These are phyloP conservation scores for Nemotelus nigrinus DNA, from an alignment of 2,888 invertebrate genomes.

Conservation along the genomic window DNA sequence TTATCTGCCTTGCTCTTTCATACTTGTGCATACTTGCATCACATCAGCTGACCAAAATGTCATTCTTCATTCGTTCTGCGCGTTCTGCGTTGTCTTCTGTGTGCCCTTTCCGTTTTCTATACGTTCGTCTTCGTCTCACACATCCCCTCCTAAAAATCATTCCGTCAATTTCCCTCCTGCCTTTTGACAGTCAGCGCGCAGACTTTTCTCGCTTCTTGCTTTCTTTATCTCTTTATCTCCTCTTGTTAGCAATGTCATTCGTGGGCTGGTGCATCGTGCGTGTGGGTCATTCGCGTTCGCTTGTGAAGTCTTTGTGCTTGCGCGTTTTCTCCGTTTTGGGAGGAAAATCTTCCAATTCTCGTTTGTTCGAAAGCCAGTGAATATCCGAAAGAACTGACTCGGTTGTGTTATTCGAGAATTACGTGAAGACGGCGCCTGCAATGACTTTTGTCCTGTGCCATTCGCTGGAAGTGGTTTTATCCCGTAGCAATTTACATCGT, in stretches of 20 bases:
- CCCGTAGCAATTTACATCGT: not conserved
- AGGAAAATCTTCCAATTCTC: not conserved
- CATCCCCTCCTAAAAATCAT: not conserved
- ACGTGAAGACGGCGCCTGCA: conserved; percentile 11
- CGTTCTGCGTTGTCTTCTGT: not conserved
- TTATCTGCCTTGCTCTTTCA: not conserved
- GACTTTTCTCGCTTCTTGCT: not conserved
- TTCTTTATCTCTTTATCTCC: no score
- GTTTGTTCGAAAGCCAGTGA: not conserved
- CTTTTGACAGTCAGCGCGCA: conserved; percentile 6
- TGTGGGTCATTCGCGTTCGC: conserved; percentile 11
- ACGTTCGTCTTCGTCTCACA: not conserved
- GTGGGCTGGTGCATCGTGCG: conserved; percentile 21
- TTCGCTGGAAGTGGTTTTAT: conserved; percentile 11
- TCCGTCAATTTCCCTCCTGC: not conserved
- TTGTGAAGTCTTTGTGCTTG: not conserved
- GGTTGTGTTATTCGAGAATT: not conserved
- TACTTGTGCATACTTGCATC: conserved; percentile 7
- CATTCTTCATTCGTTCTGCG: conserved; percentile 11
- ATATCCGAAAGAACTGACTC: not conserved
- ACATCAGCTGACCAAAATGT: conserved; percentile 2
- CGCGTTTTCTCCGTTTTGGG: conserved; percentile 7
- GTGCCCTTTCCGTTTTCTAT: not conserved
- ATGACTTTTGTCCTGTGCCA: conserved; percentile 25
- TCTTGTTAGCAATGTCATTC: not conserved